Percentiles rank a stretch among this genome's conserved stretches.
These are phyloP conservation scores for Xestia c-nigrum DNA, from an alignment of 2,888 invertebrate species.

Conservation along the genomic window DNA sequence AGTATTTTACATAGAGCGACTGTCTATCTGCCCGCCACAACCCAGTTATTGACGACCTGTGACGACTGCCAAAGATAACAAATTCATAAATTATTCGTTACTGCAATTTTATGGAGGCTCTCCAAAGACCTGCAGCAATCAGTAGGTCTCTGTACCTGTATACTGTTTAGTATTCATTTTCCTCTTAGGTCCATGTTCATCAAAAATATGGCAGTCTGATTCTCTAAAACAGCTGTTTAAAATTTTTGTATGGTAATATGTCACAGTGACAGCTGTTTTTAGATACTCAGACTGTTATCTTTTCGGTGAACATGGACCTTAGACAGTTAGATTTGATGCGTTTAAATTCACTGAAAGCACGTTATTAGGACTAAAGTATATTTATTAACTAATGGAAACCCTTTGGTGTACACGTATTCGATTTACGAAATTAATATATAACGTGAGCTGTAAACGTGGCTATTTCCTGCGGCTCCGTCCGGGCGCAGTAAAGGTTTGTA, in stretches of 20 bases:
- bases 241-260: too few species aligned
- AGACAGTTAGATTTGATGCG: conserved; percentile 13
- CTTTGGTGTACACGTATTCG: conserved; percentile 71
- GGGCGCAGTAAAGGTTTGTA: conserved; percentile 87
- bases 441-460: conserved; percentile 81
- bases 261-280: too few species aligned
- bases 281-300: too few species aligned
- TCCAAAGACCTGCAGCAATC: background rate
- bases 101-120: background rate
- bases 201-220: too few species aligned
- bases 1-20: background rate
- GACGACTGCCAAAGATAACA: background rate
- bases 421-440: conserved; percentile 81
- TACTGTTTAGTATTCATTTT: conserved; percentile 20
- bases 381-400: conserved; percentile 57
- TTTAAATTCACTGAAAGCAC: background rate
- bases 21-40: background rate
- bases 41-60: background rate
- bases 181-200: too few species aligned
- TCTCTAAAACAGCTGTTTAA: too few species aligned
- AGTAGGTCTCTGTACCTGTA: background rate
- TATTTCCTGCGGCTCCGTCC: conserved; percentile 84
- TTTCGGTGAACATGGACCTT: too few species aligned
- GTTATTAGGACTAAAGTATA: conserved; percentile 24
- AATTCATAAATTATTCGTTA: conserved; percentile 1